Conservation (phyloP, 2,888 invertebrate genomes). For the Aelia acuminata region DNA sequence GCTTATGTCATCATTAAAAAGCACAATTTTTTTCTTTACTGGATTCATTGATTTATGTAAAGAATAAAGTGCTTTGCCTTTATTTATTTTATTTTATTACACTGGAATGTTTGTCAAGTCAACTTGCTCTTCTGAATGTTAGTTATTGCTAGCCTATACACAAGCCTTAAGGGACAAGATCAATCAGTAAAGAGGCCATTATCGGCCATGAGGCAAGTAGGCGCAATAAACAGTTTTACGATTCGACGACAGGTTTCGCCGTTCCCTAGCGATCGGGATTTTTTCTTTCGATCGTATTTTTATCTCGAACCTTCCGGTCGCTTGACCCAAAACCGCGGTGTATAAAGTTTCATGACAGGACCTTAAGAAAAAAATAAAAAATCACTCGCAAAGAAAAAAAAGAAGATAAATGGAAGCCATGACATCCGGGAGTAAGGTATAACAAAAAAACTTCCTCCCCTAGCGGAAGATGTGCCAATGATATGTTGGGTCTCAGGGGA, state of each 20-base stretch:
- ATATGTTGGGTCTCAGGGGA: neutral
- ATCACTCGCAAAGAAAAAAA: neutral
- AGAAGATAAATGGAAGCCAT: neutral
- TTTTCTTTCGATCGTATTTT: neutral
- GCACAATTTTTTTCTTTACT: too few species aligned
- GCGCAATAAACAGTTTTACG: neutral
- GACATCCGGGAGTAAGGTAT: slow-evolving; percentile 12
- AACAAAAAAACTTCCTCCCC: neutral
- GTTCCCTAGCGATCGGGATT: neutral
- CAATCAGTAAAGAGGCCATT: neutral
- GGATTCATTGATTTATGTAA: too few species aligned
- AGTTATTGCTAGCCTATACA: neutral
- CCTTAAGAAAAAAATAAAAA: slow-evolving; percentile 11
- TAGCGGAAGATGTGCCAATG: neutral
- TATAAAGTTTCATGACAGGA: slow-evolving; percentile 39
- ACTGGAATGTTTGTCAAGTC: neutral
- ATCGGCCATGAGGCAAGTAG: neutral
- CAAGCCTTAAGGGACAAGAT: neutral
- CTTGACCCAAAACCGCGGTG: slow-evolving; percentile 22
- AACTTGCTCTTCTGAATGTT: neutral
- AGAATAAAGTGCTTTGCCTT: too few species aligned
- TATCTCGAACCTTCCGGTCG: slow-evolving; percentile 5
- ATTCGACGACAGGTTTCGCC: slow-evolving; percentile 45
- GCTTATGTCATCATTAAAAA: too few species aligned
- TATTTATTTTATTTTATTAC: too few species aligned